Evolutionary conservation across 1,140 invertebrate genomes (phyloP), one percentile per base, ranked within the genome.

Genomic region (Heliconius congener): DNA sequence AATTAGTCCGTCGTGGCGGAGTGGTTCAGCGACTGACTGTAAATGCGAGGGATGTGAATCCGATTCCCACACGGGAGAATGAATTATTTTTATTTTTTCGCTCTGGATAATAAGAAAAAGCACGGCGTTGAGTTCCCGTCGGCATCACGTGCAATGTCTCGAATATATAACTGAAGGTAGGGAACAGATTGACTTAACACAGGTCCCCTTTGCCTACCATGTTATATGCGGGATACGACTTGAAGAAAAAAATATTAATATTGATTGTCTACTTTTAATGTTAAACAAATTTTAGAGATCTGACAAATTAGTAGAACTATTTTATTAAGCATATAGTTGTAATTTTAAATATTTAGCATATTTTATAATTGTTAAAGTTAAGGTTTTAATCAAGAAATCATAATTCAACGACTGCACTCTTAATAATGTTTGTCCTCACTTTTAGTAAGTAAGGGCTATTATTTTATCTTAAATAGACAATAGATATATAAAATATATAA

Each of bases 311-410:
- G n/a, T 60, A 27, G 19, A 60, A 60, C 9, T 60, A 60, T 60
- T n/a, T 60, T 66, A 66, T 30, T 27, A 66, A 27, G 13, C 23
- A 27, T 66, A 30, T 30, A 66, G 27, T 11, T 66, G 23, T 66
- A 66, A 66, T 30, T 66, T 30, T 16, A 66, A 66, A 30, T 66
- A 66, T 66, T 66, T 66, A 66, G 60, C 4, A 66, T 66, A 66
- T 66, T 66, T 27, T 66, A 30, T 66, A 13, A 27, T 66, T 66
- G 60, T 66, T 66, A 66, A 66, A 30, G 60, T 30, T 30, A 27
- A 66, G 60, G 23, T 11, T 27, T 13, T 66, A 66, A 66, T 30
- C 0, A 66, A 30, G 30, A 66, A 66, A 66, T 30, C 8, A 46
- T n/a, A 23, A 30, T 66, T 66, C 11, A 27, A 18, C 4, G 60